These are phyloP conservation scores for Salarias fasciatus DNA, from an alignment of 2,797 vertebrate genomes.

Conservation along the genomic window DNA sequence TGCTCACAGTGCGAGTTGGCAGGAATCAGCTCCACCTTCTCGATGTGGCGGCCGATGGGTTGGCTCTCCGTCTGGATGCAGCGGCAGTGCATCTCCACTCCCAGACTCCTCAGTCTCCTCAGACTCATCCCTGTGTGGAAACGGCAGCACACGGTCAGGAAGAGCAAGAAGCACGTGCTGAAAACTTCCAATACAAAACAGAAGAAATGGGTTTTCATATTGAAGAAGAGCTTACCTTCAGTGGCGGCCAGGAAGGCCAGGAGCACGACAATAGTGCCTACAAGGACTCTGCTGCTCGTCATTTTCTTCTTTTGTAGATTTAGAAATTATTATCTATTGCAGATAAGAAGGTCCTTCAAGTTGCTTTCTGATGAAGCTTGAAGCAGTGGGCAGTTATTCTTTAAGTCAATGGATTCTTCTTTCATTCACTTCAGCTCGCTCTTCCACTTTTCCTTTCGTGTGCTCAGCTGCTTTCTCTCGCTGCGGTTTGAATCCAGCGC, in stretches of 20 bases:
- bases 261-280: constrained; percentile 43
- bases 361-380: constrained; percentile 9
- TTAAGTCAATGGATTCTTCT: constrained; percentile 6
- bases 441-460: constrained; percentile 17
- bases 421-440: constrained; percentile 11
- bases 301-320: constrained; percentile 43
- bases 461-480: constrained; percentile 15
- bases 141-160: constrained; percentile 36
- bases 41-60: constrained; percentile 65
- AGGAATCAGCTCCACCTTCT: constrained; percentile 70
- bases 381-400: not conserved
- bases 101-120: constrained; percentile 64
- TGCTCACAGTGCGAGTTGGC: constrained; percentile 70
- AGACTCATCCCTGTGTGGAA: constrained; percentile 61
- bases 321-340: constrained; percentile 6
- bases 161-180: constrained; percentile 14
- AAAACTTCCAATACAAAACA: constrained; percentile 1
- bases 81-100: constrained; percentile 73
- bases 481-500: constrained; percentile 56
- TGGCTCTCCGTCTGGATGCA: constrained; percentile 75
- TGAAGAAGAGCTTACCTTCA: constrained; percentile 63
- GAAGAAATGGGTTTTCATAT: not conserved
- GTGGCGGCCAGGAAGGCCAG: constrained; percentile 49
- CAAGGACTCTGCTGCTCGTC: constrained; percentile 57
- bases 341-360: constrained; percentile 15